These are phyloP conservation scores for Chaetodon auriga DNA, from an alignment of 2,113 vertebrate species.

Conservation along the genomic window DNA sequence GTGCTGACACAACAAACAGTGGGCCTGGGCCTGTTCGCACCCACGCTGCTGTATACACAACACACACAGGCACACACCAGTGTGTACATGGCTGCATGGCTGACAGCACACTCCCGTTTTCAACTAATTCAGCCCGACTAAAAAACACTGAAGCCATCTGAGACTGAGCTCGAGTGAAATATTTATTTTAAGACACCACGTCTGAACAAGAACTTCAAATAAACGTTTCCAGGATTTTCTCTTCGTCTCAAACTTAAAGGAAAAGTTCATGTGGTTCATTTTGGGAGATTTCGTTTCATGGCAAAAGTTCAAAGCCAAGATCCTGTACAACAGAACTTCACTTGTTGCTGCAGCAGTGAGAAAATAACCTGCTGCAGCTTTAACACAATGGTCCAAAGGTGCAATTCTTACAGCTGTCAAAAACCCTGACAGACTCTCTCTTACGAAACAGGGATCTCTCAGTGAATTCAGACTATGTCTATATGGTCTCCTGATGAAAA, in stretches of 20 bases:
- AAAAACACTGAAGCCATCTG: not conserved
- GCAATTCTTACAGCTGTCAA: not conserved
- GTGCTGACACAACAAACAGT: constrained; percentile 76
- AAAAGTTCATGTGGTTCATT: not conserved
- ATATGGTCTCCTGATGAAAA: not conserved
- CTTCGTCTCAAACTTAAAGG: not conserved
- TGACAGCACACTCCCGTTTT: too few species aligned
- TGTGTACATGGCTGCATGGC: not conserved
- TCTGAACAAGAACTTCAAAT: not conserved
- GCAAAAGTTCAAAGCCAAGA: not conserved
- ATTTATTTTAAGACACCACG: not conserved
- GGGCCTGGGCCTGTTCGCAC: constrained; percentile 19
- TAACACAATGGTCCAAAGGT: not conserved
- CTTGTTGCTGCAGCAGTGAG: not conserved
- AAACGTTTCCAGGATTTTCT: not conserved
- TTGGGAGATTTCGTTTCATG: too few species aligned
- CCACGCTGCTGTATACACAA: constrained; percentile 68
- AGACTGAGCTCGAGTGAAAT: not conserved
- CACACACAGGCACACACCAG: constrained; percentile 49
- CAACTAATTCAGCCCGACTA: too few species aligned
- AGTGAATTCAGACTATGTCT: not conserved
- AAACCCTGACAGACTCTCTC: not conserved
- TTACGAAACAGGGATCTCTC: not conserved
- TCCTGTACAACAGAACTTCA: not conserved
- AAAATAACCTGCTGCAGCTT: not conserved